phyloP scores from a whole-genome alignment of 2,888 invertebrate genomes.

The Chymomyza fuscimana region DNA sequence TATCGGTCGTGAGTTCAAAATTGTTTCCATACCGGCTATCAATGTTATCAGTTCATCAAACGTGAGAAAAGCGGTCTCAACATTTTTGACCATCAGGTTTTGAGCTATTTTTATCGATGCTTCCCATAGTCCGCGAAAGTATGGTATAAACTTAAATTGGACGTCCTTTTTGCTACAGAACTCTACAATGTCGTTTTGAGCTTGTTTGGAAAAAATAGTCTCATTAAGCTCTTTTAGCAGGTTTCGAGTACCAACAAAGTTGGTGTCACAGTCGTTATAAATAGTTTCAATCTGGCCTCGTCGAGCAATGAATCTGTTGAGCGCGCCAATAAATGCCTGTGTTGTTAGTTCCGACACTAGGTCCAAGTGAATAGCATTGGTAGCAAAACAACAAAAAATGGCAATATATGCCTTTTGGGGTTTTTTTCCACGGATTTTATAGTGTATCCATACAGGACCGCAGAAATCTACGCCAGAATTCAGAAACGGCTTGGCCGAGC shows the following conservation, averaged over 20 bases:
- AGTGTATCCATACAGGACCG: slow-evolving; percentile 1
- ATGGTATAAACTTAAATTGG: background rate
- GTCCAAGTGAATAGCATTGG: slow-evolving; percentile 19
- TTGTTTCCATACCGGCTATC: background rate
- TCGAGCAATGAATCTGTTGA: slow-evolving; percentile 2
- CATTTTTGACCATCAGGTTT: background rate
- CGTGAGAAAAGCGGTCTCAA: background rate
- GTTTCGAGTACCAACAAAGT: slow-evolving; percentile 5
- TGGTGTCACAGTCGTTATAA: slow-evolving; percentile 2
- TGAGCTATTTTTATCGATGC: background rate
- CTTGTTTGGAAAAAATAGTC: background rate
- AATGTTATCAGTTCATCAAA: background rate
- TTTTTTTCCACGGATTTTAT: background rate
- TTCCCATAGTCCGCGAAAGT: slow-evolving; percentile 6
- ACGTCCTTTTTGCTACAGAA: slow-evolving; percentile 1
- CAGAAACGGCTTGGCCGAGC: background rate
- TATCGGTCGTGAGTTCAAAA: background rate
- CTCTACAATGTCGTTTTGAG: background rate
- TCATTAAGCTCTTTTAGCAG: background rate
- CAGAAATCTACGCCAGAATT: slow-evolving; percentile 8
- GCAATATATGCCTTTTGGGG: slow-evolving; percentile 12
- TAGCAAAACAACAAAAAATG: slow-evolving; percentile 29
- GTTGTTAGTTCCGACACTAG: slow-evolving; percentile 7
- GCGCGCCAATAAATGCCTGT: slow-evolving; percentile 1
- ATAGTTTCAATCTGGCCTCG: slow-evolving; percentile 5